Evolutionary conservation across 2,888 invertebrate species (phyloP), one percentile per base, ranked within the genome.

Genomic region (Oscheius sp.): DNA sequence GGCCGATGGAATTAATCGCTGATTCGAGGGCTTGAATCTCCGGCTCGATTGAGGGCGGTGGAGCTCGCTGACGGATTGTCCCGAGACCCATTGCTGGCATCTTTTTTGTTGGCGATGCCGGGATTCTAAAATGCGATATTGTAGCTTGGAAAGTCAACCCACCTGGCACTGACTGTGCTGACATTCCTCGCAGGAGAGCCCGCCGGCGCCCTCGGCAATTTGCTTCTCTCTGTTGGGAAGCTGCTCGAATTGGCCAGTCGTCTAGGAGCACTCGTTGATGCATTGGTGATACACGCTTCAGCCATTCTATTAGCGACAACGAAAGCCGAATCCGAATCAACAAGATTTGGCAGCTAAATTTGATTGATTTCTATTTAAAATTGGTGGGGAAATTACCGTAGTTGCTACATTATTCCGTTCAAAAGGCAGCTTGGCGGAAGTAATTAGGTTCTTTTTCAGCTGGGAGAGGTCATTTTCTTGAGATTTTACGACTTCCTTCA

Each of bases 31-130:
- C 65, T 42, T 78, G 74, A 6, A 78, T 23, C 53, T 78, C 78
- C 1, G 76, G 76, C 3, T 74, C 68, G 17, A 70, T 42, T 8
- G 71, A 33, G 2, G 72, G 52, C 1, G 67, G 64, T 46, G 74
- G 63, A 27, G 64, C 37, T 12, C 75, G 67, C 25, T 73, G 72
- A 2, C 63, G 67, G 6, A 64, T 52, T 23, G 75, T 74, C 1
- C 72, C 72, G 2, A 78, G 65, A 2, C 78, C 78, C 78, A 78
- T 78, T 6, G 73, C 73, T 3, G 78, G 78, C 27, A 73, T 73
- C 42, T 76, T 78, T 50, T 76, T 78, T 2, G 76, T 72, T 1
- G 78, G 78, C 0, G 78, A 78, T 17, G 45, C 31, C 5, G 55
- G 55, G 23, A 29, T 48, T 27, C 69, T 69, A 37, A 42, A 50